Percentiles rank a stretch among this genome's conserved stretches.
Conservation (phyloP, 2,113 vertebrate species). For the human region GRCh38 chr15:99335501-99336000, state of each 20-base stretch:
- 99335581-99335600: background rate
- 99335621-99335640: background rate
- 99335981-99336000: background rate
- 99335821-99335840: background rate
- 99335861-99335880: background rate
- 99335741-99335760: background rate
- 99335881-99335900: background rate
- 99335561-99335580: background rate
- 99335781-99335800: background rate
- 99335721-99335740: background rate
- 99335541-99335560: background rate
- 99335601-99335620: background rate
- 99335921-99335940: background rate
- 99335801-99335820: background rate
- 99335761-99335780: background rate
- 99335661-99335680: background rate
- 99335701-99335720: background rate
- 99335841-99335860: background rate
- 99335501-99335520: background rate
- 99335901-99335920: background rate
- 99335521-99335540: background rate
- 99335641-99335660: background rate
- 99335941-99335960: background rate
- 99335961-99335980: background rate
- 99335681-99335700: background rate